phyloP scores from a whole-genome alignment of 64 coral and sea anemone genomes.

The Montipora cactus region DNA sequence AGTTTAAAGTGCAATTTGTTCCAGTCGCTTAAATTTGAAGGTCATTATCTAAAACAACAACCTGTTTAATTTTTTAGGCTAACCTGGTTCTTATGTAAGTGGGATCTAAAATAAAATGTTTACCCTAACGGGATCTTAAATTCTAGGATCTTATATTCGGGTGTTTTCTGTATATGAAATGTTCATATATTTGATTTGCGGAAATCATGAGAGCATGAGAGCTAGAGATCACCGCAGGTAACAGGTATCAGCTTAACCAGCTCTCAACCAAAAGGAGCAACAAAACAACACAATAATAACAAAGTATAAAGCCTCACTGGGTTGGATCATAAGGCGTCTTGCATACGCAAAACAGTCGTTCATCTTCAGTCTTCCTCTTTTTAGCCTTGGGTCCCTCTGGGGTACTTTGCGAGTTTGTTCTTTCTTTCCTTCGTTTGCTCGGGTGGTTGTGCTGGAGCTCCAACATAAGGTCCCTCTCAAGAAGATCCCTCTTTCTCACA shows the following conservation, averaged over 20 bases:
- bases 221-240: too few relatives aligned
- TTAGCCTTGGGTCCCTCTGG: conserved; percentile 51
- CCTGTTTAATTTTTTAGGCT: conserved; percentile 3
- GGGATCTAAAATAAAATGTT: background rate
- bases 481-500: conserved; percentile 84
- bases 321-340: conserved; percentile 91
- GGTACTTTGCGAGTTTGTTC: conserved; percentile 11
- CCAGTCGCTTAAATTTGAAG: background rate
- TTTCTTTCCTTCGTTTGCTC: conserved; percentile 19
- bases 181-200: too few relatives aligned
- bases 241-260: too few relatives aligned
- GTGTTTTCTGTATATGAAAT: too few relatives aligned
- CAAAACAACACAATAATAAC: too few relatives aligned
- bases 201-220: too few relatives aligned
- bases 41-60: background rate
- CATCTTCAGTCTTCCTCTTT: conserved; percentile 77
- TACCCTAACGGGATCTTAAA: background rate
- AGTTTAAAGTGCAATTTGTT: background rate
- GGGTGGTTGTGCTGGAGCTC: conserved; percentile 52
- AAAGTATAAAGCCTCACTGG: conserved; percentile 59
- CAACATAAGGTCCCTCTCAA: conserved; percentile 88
- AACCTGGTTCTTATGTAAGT: conserved; percentile 2
- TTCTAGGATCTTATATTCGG: too few relatives aligned
- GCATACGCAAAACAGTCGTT: conserved; percentile 87
- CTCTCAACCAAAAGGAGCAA: too few relatives aligned